Conservation (phyloP, 1,140 invertebrate species). For the Scaptomyza hsui region DNA sequence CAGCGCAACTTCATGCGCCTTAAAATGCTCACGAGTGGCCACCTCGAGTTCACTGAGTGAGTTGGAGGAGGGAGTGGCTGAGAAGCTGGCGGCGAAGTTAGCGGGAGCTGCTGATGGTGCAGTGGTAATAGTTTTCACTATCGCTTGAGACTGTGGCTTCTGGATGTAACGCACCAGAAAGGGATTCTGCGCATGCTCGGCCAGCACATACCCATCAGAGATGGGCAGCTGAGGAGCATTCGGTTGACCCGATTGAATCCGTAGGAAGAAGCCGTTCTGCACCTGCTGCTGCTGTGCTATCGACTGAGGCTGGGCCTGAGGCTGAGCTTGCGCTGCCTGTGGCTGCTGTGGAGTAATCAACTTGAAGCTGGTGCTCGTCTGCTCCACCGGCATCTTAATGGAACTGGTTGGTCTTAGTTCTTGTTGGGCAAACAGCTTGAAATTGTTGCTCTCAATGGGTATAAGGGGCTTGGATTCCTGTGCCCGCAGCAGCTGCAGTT, state of each 20-base stretch:
- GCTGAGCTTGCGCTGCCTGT: conserved; percentile 7
- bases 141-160: conserved; percentile 16
- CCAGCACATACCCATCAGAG: conserved; percentile 8
- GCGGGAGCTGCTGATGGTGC: neutral
- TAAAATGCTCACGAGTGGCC: conserved; percentile 72
- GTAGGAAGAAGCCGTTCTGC: conserved; percentile 72
- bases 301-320: conserved; percentile 22
- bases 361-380: conserved; percentile 31
- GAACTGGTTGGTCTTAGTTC: neutral
- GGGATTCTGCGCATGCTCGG: conserved; percentile 54
- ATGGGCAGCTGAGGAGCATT: neutral
- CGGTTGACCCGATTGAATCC: conserved; percentile 51
- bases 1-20: conserved; percentile 72
- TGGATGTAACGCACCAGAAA: conserved; percentile 61
- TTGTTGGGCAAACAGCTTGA: no score
- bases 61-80: conserved; percentile 2
- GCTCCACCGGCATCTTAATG: conserved; percentile 1
- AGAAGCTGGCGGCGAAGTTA: neutral
- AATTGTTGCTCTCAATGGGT: no score
- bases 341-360: conserved; percentile 24
- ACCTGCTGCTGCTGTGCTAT: conserved; percentile 64
- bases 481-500: conserved; percentile 4
- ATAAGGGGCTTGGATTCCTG: neutral
- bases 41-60: conserved; percentile 57
- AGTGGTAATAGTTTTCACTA: neutral